These are phyloP conservation scores for Seriola rivoliana DNA, from an alignment of 2,113 vertebrate species.

Conservation along the genomic window DNA sequence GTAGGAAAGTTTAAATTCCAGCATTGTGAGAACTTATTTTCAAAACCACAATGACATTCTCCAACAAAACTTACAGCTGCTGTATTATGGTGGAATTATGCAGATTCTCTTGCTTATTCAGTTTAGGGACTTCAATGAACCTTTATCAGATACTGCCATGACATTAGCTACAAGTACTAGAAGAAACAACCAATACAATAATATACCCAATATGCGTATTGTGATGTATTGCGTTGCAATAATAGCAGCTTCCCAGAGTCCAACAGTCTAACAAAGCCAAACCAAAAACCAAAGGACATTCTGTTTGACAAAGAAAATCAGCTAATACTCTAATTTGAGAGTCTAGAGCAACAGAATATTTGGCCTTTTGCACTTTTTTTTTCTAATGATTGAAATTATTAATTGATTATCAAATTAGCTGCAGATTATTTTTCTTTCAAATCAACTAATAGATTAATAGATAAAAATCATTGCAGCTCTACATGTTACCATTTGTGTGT, in stretches of 20 bases:
- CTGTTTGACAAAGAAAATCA: neutral
- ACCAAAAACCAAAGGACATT: too few relatives aligned
- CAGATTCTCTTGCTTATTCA: neutral
- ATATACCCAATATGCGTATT: too few relatives aligned
- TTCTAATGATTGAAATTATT: neutral
- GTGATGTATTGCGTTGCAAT: neutral
- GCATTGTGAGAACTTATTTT: neutral
- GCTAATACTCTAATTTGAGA: neutral
- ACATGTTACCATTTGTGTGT: too few relatives aligned
- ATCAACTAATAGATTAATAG: neutral
- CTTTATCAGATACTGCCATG: neutral
- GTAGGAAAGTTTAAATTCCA: neutral
- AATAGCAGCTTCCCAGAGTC: too few relatives aligned
- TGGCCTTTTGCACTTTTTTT: neutral
- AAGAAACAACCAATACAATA: conserved; percentile 1
- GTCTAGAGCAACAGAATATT: too few relatives aligned
- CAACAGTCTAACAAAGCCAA: too few relatives aligned
- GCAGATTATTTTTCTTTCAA: neutral
- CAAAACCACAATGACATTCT: neutral
- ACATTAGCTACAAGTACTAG: neutral
- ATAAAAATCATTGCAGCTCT: neutral
- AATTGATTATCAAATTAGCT: neutral
- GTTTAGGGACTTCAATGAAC: neutral
- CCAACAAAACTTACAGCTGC: neutral
- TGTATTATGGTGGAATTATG: neutral